A percentile compares a stretch with the other conserved stretches of the same genome.
Evolutionary conservation across 2,797 vertebrate species (phyloP).

Genomic region (Clarias laeviceps): DNA sequence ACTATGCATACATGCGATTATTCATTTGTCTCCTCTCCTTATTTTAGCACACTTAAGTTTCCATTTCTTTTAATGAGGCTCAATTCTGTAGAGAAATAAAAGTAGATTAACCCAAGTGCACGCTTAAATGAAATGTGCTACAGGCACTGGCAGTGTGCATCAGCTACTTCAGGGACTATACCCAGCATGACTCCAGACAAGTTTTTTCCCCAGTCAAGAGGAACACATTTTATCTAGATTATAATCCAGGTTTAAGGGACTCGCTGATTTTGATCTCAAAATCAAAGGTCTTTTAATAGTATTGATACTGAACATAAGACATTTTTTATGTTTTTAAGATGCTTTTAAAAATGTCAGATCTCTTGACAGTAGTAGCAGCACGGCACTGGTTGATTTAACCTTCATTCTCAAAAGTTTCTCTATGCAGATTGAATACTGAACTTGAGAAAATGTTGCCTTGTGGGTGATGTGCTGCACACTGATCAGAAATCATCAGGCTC

Average conservation of each 20-base stretch:
- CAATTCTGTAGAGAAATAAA: slow-evolving; percentile 60
- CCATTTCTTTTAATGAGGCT: slow-evolving; percentile 66
- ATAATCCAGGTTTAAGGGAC: slow-evolving; percentile 6
- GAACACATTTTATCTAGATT: slow-evolving; percentile 18
- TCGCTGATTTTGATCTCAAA: slow-evolving; percentile 4
- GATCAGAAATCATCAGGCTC: slow-evolving; percentile 68
- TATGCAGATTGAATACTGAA: slow-evolving; percentile 31
- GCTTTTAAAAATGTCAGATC: background rate
- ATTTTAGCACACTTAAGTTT: slow-evolving; percentile 65
- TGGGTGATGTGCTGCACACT: slow-evolving; percentile 61
- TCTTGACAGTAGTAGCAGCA: background rate
- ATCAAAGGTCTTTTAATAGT: slow-evolving; percentile 3
- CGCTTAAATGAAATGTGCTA: slow-evolving; percentile 50
- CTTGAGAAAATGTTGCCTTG: slow-evolving; percentile 47
- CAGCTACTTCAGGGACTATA: slow-evolving; percentile 29
- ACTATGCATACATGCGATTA: slow-evolving; percentile 70
- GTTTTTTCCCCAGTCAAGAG: slow-evolving; percentile 17
- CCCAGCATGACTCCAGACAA: slow-evolving; percentile 30
- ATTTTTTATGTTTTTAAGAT: background rate
- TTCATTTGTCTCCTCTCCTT: slow-evolving; percentile 63
- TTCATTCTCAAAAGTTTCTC: slow-evolving; percentile 36
- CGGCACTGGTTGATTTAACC: background rate
- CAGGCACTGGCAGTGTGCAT: slow-evolving; percentile 14
- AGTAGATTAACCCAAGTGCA: slow-evolving; percentile 55
- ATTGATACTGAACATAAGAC: slow-evolving; percentile 6